A percentile compares a stretch with the other conserved stretches of the same genome.
phyloP scores from a whole-genome alignment of 2,113 vertebrate genomes.

The Grantiella picta region DNA sequence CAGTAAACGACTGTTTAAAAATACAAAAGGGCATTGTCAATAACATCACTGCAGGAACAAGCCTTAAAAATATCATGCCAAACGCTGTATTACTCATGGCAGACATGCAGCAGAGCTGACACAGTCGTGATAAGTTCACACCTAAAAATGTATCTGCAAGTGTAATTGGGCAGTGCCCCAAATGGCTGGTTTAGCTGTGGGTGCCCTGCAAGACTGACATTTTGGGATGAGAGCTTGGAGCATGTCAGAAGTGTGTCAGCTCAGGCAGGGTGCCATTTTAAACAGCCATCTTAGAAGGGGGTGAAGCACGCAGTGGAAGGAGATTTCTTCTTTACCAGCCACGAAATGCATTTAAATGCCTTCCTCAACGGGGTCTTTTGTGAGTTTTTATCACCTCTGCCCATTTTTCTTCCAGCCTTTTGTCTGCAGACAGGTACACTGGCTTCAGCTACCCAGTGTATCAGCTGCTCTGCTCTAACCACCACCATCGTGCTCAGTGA shows the following conservation, averaged over 20 bases:
- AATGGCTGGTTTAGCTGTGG: background rate
- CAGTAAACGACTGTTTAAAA: background rate
- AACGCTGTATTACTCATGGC: background rate
- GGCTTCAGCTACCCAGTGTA: background rate
- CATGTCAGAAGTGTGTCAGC: background rate
- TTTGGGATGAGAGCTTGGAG: background rate
- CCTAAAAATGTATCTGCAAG: background rate
- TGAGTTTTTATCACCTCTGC: background rate
- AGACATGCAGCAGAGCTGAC: background rate
- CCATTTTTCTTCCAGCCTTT: background rate
- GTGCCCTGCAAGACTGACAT: background rate
- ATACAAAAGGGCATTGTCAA: background rate
- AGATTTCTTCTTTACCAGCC: background rate
- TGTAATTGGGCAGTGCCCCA: background rate
- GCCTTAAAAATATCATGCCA: background rate
- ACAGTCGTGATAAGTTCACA: background rate
- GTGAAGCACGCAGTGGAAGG: background rate
- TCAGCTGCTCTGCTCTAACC: background rate
- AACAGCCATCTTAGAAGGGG: background rate
- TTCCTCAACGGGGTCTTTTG: background rate
- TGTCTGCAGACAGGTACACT: background rate
- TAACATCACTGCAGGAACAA: background rate
- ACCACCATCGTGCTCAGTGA: rapidly evolving
- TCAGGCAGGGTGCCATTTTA: background rate
- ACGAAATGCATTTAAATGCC: background rate